These are phyloP conservation scores for Uropetala carovei DNA, from an alignment of 2,888 invertebrate species.

Conservation along the genomic window DNA sequence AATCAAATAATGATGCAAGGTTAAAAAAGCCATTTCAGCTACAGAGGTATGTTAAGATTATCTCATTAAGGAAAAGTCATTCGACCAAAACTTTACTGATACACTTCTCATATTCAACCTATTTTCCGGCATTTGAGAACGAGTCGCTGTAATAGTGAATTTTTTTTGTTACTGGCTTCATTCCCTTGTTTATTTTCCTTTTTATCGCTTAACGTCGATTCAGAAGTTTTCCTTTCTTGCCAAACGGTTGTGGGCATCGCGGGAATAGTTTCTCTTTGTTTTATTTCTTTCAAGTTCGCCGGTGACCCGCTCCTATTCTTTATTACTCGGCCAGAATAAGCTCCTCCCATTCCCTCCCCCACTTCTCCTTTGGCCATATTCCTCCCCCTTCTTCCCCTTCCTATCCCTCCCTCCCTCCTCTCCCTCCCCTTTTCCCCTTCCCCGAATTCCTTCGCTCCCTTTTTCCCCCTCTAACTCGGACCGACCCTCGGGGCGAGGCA, in stretches of 20 bases:
- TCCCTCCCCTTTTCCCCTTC: not conserved
- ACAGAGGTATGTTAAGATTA: no score
- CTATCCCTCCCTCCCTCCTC: not conserved
- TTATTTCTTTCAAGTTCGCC: conserved; percentile 17
- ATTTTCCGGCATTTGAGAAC: no score
- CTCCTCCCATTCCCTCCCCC: not conserved
- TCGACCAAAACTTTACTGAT: no score
- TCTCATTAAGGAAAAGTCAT: no score
- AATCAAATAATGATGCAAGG: no score
- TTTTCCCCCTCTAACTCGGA: no score
- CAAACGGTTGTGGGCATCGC: not conserved
- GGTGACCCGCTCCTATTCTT: not conserved
- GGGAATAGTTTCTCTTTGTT: not conserved
- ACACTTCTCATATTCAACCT: no score
- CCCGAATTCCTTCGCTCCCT: not conserved
- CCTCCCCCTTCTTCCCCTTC: not conserved
- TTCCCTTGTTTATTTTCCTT: no score
- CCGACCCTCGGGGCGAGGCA: conserved; percentile 20
- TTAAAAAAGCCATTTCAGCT: no score
- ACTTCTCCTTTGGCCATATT: not conserved
- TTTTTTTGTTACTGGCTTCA: no score
- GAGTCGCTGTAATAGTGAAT: no score
- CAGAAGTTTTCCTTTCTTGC: not conserved
- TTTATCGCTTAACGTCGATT: not conserved
- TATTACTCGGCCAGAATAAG: not conserved